Evolutionary conservation across 2,888 invertebrate genomes (phyloP), one percentile per base, ranked within the genome.

Genomic region (Phyllotreta cruciferae): DNA sequence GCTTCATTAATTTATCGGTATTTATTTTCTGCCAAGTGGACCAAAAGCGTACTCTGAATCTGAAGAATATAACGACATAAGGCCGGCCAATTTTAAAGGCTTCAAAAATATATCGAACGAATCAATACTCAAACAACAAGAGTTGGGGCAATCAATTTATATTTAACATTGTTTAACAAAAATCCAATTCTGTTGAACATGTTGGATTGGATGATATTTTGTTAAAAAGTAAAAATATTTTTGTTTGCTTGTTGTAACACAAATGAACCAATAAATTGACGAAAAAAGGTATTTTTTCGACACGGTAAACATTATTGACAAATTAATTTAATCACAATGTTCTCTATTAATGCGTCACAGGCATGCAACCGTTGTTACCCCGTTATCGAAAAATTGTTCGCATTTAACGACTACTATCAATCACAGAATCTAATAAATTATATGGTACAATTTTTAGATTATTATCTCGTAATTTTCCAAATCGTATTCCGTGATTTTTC

Each of bases 1-100:
- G 52, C 38, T 52, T 52, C 52, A 37, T 52, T 52, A 52, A 52
- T 52, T 52, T 52, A 52, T 52, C 34, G 52, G 37, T 52, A 52
- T 52, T 52, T 52, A 52, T 52, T 52, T 24, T 52, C 52, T 37
- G 52, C 37, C 52, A 52, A 52, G 52, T 37, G 52, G 37, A 37
- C 52, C 37, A 52, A 52, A 52, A 24, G 24, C 37, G 10, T 38
- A 52, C 37, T 52, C 52, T n/a, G 8, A 52, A 52, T 37, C 6
- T 37, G 13, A 52, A 37, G 37, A 37, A 37, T 52, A 11, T 5
- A 11, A 10, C 52, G n/a, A 52, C 38, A 34, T 52, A 37, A 13
- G 13, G 38, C 37, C 37, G 13, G 35, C 34, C 52, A 37, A 38
- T 52, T 52, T 52, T 52, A 52, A 52, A 13, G 38, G 38, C 10